phyloP scores from a whole-genome alignment of 2,797 vertebrate species.

The Megalops cyprinoides region DNA sequence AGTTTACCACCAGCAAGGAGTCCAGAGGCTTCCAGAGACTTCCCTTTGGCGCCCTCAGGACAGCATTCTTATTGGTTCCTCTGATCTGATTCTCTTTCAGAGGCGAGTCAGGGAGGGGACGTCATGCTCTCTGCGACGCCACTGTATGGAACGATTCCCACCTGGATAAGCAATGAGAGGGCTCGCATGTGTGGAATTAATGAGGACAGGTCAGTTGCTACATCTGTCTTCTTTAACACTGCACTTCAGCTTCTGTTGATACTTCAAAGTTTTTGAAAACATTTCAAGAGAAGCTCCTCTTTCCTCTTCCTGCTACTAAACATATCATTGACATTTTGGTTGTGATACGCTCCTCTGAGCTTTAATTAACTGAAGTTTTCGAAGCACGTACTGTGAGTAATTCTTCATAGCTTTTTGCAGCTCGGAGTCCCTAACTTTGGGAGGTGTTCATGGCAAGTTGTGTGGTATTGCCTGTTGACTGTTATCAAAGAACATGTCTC shows the following conservation, averaged over 20 bases:
- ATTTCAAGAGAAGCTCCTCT: too few relatives aligned
- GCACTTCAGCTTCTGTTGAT: neutral
- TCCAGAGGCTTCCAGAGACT: neutral
- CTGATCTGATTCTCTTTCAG: conserved; percentile 1
- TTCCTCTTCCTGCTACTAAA: too few relatives aligned
- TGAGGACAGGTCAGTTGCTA: conserved; percentile 78
- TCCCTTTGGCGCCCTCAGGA: too few relatives aligned
- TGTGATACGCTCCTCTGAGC: too few relatives aligned
- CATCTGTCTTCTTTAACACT: neutral
- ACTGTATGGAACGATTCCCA: conserved; percentile 82
- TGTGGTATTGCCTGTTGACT: neutral
- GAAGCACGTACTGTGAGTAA: too few relatives aligned
- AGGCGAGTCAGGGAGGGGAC: conserved; percentile 60
- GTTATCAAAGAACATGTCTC: neutral
- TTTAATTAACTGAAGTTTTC: too few relatives aligned
- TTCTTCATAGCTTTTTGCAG: too few relatives aligned
- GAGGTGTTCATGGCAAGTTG: neutral
- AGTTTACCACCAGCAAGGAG: neutral
- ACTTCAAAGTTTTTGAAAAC: neutral
- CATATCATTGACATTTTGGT: too few relatives aligned
- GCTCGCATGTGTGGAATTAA: conserved; percentile 84
- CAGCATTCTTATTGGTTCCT: neutral
- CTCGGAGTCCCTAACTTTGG: neutral
- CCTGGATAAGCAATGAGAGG: conserved; percentile 83
- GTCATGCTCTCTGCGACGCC: conserved; percentile 84